Evolutionary conservation across 1,140 invertebrate genomes (phyloP).

Genomic region (Protaetia brevitarsis): DNA sequence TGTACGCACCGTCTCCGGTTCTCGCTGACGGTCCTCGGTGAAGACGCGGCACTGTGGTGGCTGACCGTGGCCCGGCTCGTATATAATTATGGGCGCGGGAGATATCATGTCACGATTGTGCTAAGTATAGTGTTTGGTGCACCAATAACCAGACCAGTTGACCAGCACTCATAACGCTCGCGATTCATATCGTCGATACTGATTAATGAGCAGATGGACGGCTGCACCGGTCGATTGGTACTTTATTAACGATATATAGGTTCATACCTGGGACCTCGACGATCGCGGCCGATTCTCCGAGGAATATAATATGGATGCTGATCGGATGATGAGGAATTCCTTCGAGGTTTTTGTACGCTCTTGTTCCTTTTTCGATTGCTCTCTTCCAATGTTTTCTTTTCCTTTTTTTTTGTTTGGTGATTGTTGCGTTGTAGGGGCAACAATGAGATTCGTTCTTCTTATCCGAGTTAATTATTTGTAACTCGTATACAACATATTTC

Average conservation of each 20-base stretch:
- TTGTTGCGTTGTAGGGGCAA: too few relatives aligned
- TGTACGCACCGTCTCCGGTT: too few relatives aligned
- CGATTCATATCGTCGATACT: slow-evolving; percentile 26
- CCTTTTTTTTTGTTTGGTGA: too few relatives aligned
- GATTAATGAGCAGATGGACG: slow-evolving; percentile 31
- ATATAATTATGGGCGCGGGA: slow-evolving; percentile 40
- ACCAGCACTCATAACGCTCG: slow-evolving; percentile 31
- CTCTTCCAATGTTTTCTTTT: too few relatives aligned
- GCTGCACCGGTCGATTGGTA: slow-evolving; percentile 40
- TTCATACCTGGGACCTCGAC: slow-evolving; percentile 12
- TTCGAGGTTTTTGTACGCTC: too few relatives aligned
- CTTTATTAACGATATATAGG: slow-evolving; percentile 43
- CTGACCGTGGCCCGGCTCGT: slow-evolving; percentile 28
- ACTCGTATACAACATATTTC: too few relatives aligned
- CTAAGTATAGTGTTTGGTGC: slow-evolving; percentile 48
- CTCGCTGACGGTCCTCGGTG: too few relatives aligned
- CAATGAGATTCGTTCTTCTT: too few relatives aligned
- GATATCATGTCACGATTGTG: slow-evolving; percentile 49
- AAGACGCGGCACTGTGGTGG: too few relatives aligned
- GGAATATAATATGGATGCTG: slow-evolving; percentile 24
- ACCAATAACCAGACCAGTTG: slow-evolving; percentile 44
- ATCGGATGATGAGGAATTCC: not conserved
- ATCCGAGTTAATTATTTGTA: too few relatives aligned
- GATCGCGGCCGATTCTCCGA: not conserved
- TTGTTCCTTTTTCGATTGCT: too few relatives aligned